Evolutionary conservation across 1,140 invertebrate species (phyloP), one percentile per base, ranked within the genome.

Genomic region (Atta texana): DNA sequence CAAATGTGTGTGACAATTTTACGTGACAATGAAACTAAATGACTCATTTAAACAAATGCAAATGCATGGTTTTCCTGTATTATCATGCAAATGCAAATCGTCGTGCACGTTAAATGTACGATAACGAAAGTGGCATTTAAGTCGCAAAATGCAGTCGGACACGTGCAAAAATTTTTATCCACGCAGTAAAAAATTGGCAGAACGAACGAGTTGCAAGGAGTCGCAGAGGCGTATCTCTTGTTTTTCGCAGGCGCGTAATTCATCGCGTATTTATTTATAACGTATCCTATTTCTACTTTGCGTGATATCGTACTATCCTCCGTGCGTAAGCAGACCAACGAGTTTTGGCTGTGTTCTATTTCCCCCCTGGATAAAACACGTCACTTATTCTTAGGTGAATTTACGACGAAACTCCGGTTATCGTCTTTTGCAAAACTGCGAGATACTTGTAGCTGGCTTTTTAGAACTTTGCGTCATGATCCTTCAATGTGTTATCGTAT

Each of bases 231-330:
- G 51, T n/a, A 31, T 31, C 28, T 31, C 78, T 85, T 76, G 88
- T 86, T 90, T 85, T 61, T 74, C 63, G 8, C 66, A 69, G 49
- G 21, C 61, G 69, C 55, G 87, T 86, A 88, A 90, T 88, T 80
- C 75, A 90, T 44, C 49, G 51, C 49, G 34, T 14, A 63, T 82
- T 90, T 91, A 91, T 91, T 91, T 91, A 91, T 91, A 91, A 90
- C 64, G 14, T 31, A 59, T 87, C 74, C 90, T 90, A 91, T 88
- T 90, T 91, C 90, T 87, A 91, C 86, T 90, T 90, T 51, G 49
- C 57, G 55, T 84, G 76, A 44, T 80, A 72, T 69, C 86, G 44
- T 3, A 10, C 12, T 55, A 66, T 16, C 34, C 34, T 49, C 24
- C 28, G 34, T 49, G 66, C 85, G 34, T 18, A 59, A 39, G 34